Evolutionary conservation across 2,113 vertebrate species (phyloP).

Genomic region (Menura novaehollandiae): DNA sequence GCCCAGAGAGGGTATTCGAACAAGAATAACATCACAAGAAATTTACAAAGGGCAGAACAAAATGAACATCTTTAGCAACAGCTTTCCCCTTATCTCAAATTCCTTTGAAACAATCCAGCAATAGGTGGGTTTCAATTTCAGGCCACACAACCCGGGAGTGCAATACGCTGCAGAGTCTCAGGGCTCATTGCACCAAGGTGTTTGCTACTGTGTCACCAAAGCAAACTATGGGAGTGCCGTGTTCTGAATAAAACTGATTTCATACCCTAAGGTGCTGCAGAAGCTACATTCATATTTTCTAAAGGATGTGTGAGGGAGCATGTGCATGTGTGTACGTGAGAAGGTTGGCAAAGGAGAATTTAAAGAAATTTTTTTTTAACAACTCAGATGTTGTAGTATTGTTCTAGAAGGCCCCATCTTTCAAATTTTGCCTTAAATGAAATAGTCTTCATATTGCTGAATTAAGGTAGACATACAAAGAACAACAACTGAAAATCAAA

Average conservation of each 20-base stretch:
- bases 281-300: not conserved
- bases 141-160: not conserved
- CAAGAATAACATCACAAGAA: conserved; percentile 31
- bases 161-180: not conserved
- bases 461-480: not conserved
- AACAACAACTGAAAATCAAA: not conserved
- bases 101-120: not conserved
- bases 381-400: not conserved
- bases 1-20: conserved; percentile 29
- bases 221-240: not conserved
- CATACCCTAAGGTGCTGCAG: not conserved
- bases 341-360: not conserved
- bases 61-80: not conserved
- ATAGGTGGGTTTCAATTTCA: not conserved
- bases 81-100: conserved; percentile 8
- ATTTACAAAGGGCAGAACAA: conserved; percentile 15
- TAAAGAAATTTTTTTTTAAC: not conserved
- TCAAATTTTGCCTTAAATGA: not conserved
- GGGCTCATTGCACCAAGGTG: not conserved
- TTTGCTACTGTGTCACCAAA: not conserved
- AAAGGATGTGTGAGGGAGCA: not conserved
- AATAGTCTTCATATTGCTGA: not conserved
- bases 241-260: not conserved
- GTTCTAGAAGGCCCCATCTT: not conserved
- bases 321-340: not conserved